phyloP scores from a whole-genome alignment of 1,140 invertebrate species.

The Ceratitis capitata region DNA sequence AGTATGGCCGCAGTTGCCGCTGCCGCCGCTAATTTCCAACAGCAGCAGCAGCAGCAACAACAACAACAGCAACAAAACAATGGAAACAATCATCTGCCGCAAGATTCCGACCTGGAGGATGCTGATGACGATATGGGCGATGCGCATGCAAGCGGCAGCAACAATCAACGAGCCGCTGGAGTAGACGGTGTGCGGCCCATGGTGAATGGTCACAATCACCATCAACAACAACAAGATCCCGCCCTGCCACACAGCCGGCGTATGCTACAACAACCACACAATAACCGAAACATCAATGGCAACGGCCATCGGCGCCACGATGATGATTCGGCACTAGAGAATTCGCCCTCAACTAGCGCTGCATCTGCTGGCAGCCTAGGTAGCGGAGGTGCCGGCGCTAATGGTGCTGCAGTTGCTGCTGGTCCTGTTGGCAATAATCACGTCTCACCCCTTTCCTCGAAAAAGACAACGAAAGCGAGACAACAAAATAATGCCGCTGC shows the following conservation, averaged over 20 bases:
- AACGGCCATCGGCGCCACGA: constrained; percentile 57
- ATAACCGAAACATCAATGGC: constrained; percentile 3
- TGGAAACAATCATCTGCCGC: constrained; percentile 45
- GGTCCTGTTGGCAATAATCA: constrained; percentile 50
- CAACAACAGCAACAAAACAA: constrained; percentile 40
- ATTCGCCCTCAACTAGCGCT: constrained; percentile 58
- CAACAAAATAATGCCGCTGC: constrained; percentile 61
- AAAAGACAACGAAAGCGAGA: constrained; percentile 52
- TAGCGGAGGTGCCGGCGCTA: constrained; percentile 44
- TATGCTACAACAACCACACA: constrained; percentile 32
- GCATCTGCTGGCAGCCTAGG: constrained; percentile 48
- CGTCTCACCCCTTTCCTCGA: constrained; percentile 59
- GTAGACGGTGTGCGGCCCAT: constrained; percentile 16
- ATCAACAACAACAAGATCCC: constrained; percentile 45
- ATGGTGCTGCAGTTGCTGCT: constrained; percentile 36
- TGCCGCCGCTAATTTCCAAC: constrained; percentile 56
- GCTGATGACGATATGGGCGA: constrained; percentile 51
- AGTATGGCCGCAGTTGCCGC: constrained; percentile 63
- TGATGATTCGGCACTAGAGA: constrained; percentile 61
- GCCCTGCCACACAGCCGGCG: constrained; percentile 43
- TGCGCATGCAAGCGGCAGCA: constrained; percentile 58
- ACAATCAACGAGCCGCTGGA: constrained; percentile 51
- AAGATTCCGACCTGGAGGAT: constrained; percentile 57
- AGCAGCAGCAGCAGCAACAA: too few species aligned
- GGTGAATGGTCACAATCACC: constrained; percentile 51